phyloP scores from a whole-genome alignment of 2,888 invertebrate species.

The Ethmia dodecea region DNA sequence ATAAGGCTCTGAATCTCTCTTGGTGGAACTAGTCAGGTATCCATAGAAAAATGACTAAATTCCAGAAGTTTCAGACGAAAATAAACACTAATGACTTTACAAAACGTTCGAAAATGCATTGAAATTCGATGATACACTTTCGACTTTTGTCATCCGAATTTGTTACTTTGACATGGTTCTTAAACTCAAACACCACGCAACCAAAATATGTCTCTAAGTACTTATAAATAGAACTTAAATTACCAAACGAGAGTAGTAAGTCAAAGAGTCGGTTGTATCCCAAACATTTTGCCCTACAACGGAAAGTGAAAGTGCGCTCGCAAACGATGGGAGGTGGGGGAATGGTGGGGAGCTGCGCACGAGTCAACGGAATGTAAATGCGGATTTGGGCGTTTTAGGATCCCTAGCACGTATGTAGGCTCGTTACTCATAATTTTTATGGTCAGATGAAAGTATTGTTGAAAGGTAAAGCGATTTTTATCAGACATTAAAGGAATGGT shows the following conservation, averaged over 20 bases:
- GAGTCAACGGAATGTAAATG: constrained; percentile 47
- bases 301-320: constrained; percentile 71
- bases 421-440: no score
- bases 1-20: constrained; percentile 72
- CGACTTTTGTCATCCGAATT: constrained; percentile 39
- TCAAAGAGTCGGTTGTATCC: constrained; percentile 29
- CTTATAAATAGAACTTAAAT: constrained; percentile 13
- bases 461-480: no score
- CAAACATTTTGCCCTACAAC: constrained; percentile 61
- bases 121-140: constrained; percentile 31
- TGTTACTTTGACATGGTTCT: constrained; percentile 36
- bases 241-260: constrained; percentile 5
- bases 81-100: constrained; percentile 15
- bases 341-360: constrained; percentile 23
- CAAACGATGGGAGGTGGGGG: constrained; percentile 49
- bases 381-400: constrained; percentile 66
- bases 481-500: no score
- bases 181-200: constrained; percentile 6
- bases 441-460: no score
- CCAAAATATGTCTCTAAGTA: constrained; percentile 14
- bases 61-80: constrained; percentile 18
- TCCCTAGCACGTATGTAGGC: constrained; percentile 32
- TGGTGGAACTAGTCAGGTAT: constrained; percentile 39
- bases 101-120: constrained; percentile 20
- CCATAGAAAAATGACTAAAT: constrained; percentile 28